Percentiles rank a stretch among this genome's conserved stretches.
phyloP scores from a whole-genome alignment of 2,113 vertebrate species.

The Perca schrenkii region DNA sequence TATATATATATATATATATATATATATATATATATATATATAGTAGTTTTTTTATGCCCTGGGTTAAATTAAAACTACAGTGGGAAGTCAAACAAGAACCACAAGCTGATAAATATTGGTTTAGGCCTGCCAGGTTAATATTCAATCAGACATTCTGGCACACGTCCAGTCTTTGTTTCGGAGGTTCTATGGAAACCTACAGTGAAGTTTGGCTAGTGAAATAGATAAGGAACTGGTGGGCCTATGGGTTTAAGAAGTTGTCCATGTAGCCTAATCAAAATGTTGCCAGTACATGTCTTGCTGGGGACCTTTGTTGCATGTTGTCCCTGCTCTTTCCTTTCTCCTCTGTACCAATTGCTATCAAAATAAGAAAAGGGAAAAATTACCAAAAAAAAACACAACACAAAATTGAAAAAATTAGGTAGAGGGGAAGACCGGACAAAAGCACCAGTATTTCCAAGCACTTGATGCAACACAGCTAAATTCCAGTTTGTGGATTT shows the following conservation, averaged over 20 bases:
- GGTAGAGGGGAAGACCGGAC: background rate
- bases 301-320: background rate
- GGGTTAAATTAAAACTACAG: background rate
- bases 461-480: background rate
- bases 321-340: background rate
- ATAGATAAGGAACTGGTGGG: background rate
- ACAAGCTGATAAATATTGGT: conserved; percentile 44
- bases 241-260: background rate
- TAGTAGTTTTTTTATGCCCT: no score
- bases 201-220: background rate
- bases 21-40: no score
- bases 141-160: conserved; percentile 35
- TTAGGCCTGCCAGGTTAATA: conserved; percentile 37
- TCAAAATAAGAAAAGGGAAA: background rate
- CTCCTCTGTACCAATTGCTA: background rate
- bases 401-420: background rate
- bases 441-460: background rate
- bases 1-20: no score
- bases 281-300: no score
- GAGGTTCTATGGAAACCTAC: background rate
- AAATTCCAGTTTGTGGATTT: background rate
- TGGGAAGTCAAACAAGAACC: conserved; percentile 23
- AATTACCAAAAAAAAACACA: background rate
- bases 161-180: conserved; percentile 13
- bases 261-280: background rate